Base-by-base conservation (phyloP, 2,113 vertebrate species). In the Saguinus imperator region DNA sequence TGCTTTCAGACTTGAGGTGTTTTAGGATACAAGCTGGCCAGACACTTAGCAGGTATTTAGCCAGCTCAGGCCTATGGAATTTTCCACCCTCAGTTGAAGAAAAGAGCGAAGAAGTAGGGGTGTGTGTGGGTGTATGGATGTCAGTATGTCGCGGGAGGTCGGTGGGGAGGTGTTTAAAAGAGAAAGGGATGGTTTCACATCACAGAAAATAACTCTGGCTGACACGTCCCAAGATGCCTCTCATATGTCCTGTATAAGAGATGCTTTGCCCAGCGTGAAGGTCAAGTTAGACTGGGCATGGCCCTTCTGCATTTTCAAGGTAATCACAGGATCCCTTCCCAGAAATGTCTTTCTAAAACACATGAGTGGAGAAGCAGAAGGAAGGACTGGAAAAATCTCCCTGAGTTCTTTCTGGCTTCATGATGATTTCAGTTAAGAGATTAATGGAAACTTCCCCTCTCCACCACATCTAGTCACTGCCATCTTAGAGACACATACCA, bases 1-100 rank as follows among this genome's bases (percentile, higher is more conserved):
- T 94, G 95, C 91, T 96, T 95, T 95, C 91, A 97, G 95, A 98
- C 86, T 96, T 96, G 82, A 97, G 96, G 91, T 96, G 96, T 97
- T 97, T 97, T 68, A 97, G 89, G 77, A 93, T 96, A 92, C 58
- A 92, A 92, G 58, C 89, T 97, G 96, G 94, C 97, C 93, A 98
- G 97, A 97, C 93, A 93, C 68, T 96, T 96, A 45, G 77, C 35
- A 75, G 96, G 98, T 95, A 91, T 32, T 64, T 96, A 70, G 95
- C 97, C 97, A 98, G 91, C 50, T 89, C 43, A 77, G 91, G 95
- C 93, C 86, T 98, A 97, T 97, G 95, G 96, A 98, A 98, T 97
- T 97, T 98, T 98, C 98, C 93, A 96, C 73, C 37, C 37, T 76
- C 23, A 58, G 87, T 85, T 95, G 94, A 97, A 89, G 93, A 91